Evolutionary conservation across 2,113 vertebrate genomes (phyloP).

Genomic region (Periophthalmus modestus): DNA sequence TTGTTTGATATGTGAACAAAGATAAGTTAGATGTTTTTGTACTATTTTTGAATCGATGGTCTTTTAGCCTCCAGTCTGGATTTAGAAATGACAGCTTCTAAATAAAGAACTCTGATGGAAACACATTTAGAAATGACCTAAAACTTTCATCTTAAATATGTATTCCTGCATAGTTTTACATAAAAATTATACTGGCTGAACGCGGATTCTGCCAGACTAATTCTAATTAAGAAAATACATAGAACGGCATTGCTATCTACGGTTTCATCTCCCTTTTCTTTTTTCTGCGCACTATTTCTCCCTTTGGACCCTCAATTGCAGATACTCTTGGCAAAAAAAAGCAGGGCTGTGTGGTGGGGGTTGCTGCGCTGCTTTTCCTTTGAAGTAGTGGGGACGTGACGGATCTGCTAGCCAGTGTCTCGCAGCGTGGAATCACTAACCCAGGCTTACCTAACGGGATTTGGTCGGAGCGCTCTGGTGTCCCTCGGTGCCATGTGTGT

Average conservation of each 20-base stretch:
- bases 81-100: conserved; percentile 45
- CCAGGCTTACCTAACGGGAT: conserved; percentile 81
- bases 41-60: conserved; percentile 17
- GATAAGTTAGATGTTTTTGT: conserved; percentile 14
- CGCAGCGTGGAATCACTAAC: conserved; percentile 80
- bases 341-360: conserved; percentile 35
- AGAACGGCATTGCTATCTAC: conserved; percentile 26
- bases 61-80: conserved; percentile 17
- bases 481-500: conserved; percentile 72
- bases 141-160: conserved; percentile 28
- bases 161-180: conserved; percentile 13
- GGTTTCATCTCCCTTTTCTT: conserved; percentile 23
- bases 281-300: conserved; percentile 38
- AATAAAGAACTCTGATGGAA: conserved; percentile 34
- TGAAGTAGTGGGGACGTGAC: conserved; percentile 79
- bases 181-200: conserved; percentile 26
- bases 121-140: conserved; percentile 48
- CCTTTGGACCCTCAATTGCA: conserved; percentile 60
- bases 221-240: conserved; percentile 29
- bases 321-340: conserved; percentile 60
- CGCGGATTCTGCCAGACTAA: not conserved
- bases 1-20: conserved; percentile 34
- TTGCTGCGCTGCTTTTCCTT: conserved; percentile 62
- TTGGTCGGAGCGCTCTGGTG: conserved; percentile 69
- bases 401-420: conserved; percentile 76